Evolutionary conservation across 2,888 invertebrate genomes (phyloP).

Genomic region (Apoda limacodes): DNA sequence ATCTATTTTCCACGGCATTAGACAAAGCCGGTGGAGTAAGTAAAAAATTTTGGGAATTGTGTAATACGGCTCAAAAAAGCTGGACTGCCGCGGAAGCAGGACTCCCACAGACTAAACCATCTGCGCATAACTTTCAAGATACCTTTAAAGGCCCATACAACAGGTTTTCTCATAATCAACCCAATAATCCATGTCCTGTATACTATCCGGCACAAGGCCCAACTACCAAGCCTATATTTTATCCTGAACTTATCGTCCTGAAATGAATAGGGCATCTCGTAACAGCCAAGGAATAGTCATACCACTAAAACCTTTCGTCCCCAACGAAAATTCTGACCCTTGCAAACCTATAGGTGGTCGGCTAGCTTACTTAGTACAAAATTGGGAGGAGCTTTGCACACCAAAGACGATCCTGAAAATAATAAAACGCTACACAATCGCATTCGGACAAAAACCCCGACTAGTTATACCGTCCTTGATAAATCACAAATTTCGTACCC

Average conservation of each 20-base stretch:
- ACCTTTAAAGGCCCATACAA: too few species aligned
- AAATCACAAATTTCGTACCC: slow-evolving; percentile 6
- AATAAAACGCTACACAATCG: slow-evolving; percentile 9
- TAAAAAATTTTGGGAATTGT: slow-evolving; percentile 4
- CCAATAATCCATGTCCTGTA: not conserved
- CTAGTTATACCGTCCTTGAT: slow-evolving; percentile 4
- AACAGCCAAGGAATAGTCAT: not conserved
- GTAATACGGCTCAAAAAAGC: not conserved
- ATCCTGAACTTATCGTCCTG: not conserved
- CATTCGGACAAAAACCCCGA: slow-evolving; percentile 11
- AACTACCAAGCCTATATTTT: not conserved
- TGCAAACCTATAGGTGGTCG: slow-evolving; percentile 2
- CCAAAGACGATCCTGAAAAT: slow-evolving; percentile 3
- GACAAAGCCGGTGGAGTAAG: slow-evolving; percentile 3
- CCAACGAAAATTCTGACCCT: slow-evolving; percentile 8
- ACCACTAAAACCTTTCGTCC: not conserved
- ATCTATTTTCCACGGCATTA: not conserved
- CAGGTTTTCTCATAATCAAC: slow-evolving; percentile 1
- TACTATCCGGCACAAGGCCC: not conserved
- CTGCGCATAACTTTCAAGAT: too few species aligned
- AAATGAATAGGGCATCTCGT: not conserved
- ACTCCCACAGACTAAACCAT: slow-evolving; percentile 3
- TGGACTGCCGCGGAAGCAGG: slow-evolving; percentile 5
- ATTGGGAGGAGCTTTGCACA: not conserved
- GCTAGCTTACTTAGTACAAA: not conserved